Conservation (phyloP, 2,888 invertebrate species). For the Dasysyrphus tricinctus region DNA sequence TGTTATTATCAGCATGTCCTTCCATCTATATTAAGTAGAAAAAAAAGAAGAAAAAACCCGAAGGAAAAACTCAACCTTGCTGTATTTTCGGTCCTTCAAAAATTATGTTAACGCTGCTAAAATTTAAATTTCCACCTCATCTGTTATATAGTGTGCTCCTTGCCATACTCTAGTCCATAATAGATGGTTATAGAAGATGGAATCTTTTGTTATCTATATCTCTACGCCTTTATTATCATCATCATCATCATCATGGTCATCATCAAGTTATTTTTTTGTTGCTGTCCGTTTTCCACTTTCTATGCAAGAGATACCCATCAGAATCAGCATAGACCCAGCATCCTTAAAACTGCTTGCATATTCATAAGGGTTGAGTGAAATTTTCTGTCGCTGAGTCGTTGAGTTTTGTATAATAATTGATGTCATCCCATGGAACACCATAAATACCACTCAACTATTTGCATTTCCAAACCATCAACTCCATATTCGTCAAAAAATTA, state of each 20-base stretch:
- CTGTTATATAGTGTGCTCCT: background rate
- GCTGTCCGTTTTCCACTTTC: constrained; percentile 2
- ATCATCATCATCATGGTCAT: constrained; percentile 18
- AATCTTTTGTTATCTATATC: constrained; percentile 45
- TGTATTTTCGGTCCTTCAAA: constrained; percentile 36
- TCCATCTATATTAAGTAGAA: background rate
- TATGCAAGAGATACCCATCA: constrained; percentile 25
- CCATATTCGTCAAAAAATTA: constrained; percentile 26
- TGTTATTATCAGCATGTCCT: constrained; percentile 51
- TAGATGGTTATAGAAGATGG: background rate
- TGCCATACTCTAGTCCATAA: background rate
- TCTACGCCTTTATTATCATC: constrained; percentile 18
- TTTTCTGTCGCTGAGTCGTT: constrained; percentile 67
- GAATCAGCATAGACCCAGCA: background rate
- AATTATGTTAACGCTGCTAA: constrained; percentile 40
- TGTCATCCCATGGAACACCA: constrained; percentile 57
- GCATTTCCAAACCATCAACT: constrained; percentile 53
- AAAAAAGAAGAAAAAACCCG: background rate
- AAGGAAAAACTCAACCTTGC: background rate
- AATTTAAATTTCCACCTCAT: constrained; percentile 64
- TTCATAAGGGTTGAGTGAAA: constrained; percentile 72
- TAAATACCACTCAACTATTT: constrained; percentile 66
- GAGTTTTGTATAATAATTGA: constrained; percentile 71
- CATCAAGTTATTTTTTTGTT: background rate
- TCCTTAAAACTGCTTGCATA: constrained; percentile 61